Percentiles rank a stretch among this genome's conserved stretches.
phyloP scores from a whole-genome alignment of 1,140 invertebrate genomes.

The Propsilocerus akamusi region DNA sequence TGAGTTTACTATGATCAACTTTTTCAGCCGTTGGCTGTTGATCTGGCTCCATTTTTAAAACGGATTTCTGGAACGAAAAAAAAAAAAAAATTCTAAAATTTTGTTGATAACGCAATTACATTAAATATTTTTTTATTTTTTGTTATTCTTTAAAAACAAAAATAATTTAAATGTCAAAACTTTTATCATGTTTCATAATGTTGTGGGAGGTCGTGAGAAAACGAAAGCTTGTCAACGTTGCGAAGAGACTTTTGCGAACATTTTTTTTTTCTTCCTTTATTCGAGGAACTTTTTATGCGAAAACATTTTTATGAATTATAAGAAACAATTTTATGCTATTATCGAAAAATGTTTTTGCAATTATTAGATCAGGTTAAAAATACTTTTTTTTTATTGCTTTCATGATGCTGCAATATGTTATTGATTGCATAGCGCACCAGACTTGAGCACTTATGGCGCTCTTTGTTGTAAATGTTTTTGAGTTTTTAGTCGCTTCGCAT shows the following conservation, averaged over 20 bases:
- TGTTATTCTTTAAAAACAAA: background rate
- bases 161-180: background rate
- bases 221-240: background rate
- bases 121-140: too few relatives aligned
- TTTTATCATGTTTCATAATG: background rate
- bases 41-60: background rate
- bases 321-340: background rate
- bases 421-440: too few relatives aligned
- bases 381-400: too few relatives aligned
- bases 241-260: background rate
- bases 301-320: background rate
- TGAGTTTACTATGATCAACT: background rate
- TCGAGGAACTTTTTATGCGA: too few relatives aligned
- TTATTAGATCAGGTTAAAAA: too few relatives aligned
- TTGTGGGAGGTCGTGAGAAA: background rate
- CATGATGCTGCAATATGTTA: too few relatives aligned
- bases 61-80: background rate
- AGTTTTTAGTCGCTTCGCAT: too few relatives aligned
- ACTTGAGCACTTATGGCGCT: too few relatives aligned
- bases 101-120: background rate
- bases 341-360: too few relatives aligned
- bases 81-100: background rate
- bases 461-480: too few relatives aligned
- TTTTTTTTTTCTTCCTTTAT: background rate
- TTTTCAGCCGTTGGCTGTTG: background rate